Conservation (phyloP, 2,888 invertebrate species). For the Ceratothoa steindachneri region DNA sequence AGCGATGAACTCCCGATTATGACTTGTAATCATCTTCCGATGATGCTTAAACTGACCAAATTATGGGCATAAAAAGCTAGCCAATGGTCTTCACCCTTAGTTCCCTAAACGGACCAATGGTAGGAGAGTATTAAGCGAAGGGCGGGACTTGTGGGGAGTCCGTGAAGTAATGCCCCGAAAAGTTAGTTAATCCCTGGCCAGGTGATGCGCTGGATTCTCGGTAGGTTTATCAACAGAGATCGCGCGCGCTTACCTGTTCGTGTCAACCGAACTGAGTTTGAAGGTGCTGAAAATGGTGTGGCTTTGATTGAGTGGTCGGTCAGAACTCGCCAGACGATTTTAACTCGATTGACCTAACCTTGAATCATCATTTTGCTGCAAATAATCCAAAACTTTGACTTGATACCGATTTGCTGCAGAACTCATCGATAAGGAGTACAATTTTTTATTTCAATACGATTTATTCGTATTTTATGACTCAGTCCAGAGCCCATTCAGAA, state of each 20-base stretch:
- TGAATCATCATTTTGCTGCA: too few species aligned
- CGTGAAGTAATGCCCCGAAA: background rate
- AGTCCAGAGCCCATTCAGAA: background rate
- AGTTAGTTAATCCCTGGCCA: constrained; percentile 9
- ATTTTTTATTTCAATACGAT: too few species aligned
- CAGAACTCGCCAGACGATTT: too few species aligned
- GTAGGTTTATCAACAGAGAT: background rate
- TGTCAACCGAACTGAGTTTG: too few species aligned
- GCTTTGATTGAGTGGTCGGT: too few species aligned
- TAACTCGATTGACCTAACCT: too few species aligned
- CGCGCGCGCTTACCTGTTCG: background rate
- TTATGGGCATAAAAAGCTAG: background rate
- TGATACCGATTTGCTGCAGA: too few species aligned
- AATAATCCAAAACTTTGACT: too few species aligned
- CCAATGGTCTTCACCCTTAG: background rate
- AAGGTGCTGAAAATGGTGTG: too few species aligned
- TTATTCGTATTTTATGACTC: too few species aligned
- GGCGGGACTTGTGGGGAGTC: constrained; percentile 13
- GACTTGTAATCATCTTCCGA: background rate
- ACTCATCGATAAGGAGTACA: too few species aligned
- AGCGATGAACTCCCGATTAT: background rate
- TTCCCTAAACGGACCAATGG: background rate
- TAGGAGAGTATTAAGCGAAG: background rate
- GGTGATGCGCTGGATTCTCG: constrained; percentile 9
- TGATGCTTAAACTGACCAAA: background rate